Evolutionary conservation across 2,113 vertebrate genomes (phyloP).

Genomic region (Ranitomeya imitator): DNA sequence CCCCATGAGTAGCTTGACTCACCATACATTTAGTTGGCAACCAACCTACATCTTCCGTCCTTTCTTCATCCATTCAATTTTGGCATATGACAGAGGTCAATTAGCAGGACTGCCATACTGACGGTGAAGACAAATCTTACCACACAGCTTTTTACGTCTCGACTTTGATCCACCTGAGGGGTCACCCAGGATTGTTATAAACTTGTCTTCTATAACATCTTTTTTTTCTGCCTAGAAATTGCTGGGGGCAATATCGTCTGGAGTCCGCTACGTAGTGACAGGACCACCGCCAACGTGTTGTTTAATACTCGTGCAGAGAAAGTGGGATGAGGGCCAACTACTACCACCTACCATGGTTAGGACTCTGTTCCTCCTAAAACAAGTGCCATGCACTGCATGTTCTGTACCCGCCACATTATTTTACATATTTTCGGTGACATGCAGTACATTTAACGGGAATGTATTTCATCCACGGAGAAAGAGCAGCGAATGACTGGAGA

Average conservation of each 20-base stretch:
- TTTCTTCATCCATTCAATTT: background rate
- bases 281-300: conserved; percentile 6
- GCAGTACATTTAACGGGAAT: background rate
- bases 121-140: background rate
- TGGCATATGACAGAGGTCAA: background rate
- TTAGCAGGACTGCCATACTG: too few relatives aligned
- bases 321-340: background rate
- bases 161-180: background rate
- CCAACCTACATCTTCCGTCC: background rate
- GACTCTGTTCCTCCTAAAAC: background rate
- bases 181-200: background rate
- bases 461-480: background rate
- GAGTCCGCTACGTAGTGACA: background rate
- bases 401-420: background rate
- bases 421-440: background rate
- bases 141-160: background rate
- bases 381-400: background rate
- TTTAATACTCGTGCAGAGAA: background rate
- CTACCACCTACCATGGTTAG: background rate
- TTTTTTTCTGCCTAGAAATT: background rate
- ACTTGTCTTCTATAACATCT: background rate
- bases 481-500: conserved; percentile 16
- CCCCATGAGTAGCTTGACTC: background rate
- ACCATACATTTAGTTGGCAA: too few relatives aligned
- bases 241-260: conserved; percentile 12